Base-by-base conservation (phyloP, 2,888 invertebrate species). In the Nomada ruficornis region DNA sequence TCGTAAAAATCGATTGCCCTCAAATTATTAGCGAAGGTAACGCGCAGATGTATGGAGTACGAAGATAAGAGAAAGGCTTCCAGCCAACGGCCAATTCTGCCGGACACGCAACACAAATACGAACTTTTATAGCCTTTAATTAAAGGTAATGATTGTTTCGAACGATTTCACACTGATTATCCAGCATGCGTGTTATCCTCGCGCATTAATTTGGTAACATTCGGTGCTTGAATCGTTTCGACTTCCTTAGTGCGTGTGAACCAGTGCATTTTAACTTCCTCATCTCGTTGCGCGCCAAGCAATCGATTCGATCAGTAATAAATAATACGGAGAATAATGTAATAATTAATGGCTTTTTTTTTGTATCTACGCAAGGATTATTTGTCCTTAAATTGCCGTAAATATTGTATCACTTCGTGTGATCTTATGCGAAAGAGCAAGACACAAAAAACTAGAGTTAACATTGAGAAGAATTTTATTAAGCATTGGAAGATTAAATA, bases 1-100 rank as follows among this genome's bases (percentile, higher is more conserved):
- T 65, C 72, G 44, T 77, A 60, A 77, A 77, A 72, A 59, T 72
- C 72, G 77, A 72, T 72, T 60, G 20, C 20, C 59, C 65, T 57
- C 57, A 65, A 77, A 77, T 77, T 72, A 77, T 77, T 77, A 59
- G 55, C 70, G 52, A 59, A 50, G 42, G 65, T 72, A 77, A 72
- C 65, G 65, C 65, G 65, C 72, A 60, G 57, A 64, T 57, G 72
- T 42, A 55, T 20, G 71, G 18, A 29, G 69, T 13, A n/a, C 13
- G 50, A 42, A 44, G 71, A 57, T 71, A 54, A 60, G 59, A 36
- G 70, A 70, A 59, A 60, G 52, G 20, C n/a, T 7, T 23, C 18
- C 20, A 23, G 23, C 42, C 23, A 20, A 62, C 20, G 2, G 9
- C 10, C 15, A 5, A 29, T 50, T 42, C 15, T 13, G 15, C 18